Evolutionary conservation across 2,797 vertebrate species (phyloP).

Genomic region (Ctenopoma multispine): DNA sequence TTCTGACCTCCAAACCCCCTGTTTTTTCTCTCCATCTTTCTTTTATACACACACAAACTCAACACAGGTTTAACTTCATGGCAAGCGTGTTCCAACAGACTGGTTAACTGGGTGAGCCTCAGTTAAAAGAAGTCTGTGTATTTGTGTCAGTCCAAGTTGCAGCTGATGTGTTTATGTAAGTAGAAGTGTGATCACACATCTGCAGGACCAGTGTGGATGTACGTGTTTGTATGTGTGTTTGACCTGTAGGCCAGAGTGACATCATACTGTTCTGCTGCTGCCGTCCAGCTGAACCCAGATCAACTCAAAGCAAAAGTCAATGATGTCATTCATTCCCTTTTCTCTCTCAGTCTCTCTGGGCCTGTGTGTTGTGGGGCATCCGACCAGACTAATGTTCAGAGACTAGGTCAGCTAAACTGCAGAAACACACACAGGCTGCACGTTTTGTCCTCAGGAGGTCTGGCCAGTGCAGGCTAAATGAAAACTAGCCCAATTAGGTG

Average conservation of each 20-base stretch:
- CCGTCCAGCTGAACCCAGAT: slow-evolving; percentile 60
- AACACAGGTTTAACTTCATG: slow-evolving; percentile 6
- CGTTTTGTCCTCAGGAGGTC: slow-evolving; percentile 71
- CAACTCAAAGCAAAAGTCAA: slow-evolving; percentile 59
- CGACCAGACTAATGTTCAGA: slow-evolving; percentile 76
- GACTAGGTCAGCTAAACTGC: slow-evolving; percentile 78
- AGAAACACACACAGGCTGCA: slow-evolving; percentile 55
- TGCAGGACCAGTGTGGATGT: slow-evolving; percentile 8
- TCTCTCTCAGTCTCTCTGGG: slow-evolving; percentile 30
- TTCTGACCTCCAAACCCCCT: slow-evolving; percentile 41
- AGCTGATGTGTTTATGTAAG: slow-evolving; percentile 11
- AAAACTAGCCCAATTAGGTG: slow-evolving; percentile 65
- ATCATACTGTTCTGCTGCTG: slow-evolving; percentile 57
- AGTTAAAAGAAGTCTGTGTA: slow-evolving; percentile 25
- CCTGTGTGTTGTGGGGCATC: slow-evolving; percentile 73
- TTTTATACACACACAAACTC: slow-evolving; percentile 10
- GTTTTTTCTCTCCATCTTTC: slow-evolving; percentile 20
- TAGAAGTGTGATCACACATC: not conserved
- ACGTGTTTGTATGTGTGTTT: slow-evolving; percentile 18
- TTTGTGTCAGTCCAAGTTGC: slow-evolving; percentile 9
- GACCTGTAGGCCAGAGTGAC: slow-evolving; percentile 60
- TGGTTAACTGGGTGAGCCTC: slow-evolving; percentile 51
- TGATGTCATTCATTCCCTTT: slow-evolving; percentile 73
- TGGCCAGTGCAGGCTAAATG: slow-evolving; percentile 54
- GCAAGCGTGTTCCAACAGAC: slow-evolving; percentile 41